Percentiles rank a stretch among this genome's conserved stretches.
Conservation (phyloP, 2,888 invertebrate genomes). For the Ichneumoninae sp. region DNA sequence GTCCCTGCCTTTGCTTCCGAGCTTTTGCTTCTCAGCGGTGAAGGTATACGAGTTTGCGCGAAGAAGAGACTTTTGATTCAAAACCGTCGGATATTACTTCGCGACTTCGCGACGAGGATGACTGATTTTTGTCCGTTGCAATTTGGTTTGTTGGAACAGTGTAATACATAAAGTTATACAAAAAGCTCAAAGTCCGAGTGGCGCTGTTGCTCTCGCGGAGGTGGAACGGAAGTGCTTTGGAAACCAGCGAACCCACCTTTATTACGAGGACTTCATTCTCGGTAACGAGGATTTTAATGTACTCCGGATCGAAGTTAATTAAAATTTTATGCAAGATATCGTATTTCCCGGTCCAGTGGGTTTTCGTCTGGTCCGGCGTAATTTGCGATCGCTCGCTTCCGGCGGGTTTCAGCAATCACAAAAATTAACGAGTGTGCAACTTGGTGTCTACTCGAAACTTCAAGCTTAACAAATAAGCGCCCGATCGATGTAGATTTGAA, state of each 20-base stretch:
- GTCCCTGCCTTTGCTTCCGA: neutral
- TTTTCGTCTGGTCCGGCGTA: neutral
- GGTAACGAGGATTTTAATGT: conserved; percentile 5
- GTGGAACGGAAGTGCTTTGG: neutral
- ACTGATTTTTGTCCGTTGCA: neutral
- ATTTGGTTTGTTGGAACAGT: neutral
- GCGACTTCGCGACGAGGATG: neutral
- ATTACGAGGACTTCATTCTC: conserved; percentile 5
- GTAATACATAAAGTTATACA: neutral
- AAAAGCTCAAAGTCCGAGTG: conserved; percentile 3
- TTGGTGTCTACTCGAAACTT: neutral
- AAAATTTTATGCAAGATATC: neutral
- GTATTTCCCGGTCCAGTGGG: neutral
- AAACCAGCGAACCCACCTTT: neutral
- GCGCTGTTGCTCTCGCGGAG: neutral
- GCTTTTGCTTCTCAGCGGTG: conserved; percentile 6
- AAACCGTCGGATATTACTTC: neutral
- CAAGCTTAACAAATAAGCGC: neutral
- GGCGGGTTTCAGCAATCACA: neutral
- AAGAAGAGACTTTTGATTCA: conserved; percentile 21
- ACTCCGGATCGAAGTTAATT: conserved; percentile 7
- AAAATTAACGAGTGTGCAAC: neutral
- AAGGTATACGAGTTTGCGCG: conserved; percentile 60
- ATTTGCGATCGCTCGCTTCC: neutral
- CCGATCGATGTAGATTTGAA: neutral